A percentile compares a stretch with the other conserved stretches of the same genome.
Conservation (phyloP, 35 echinoderm and acorn worm species). For the Lytechinus pictus region DNA sequence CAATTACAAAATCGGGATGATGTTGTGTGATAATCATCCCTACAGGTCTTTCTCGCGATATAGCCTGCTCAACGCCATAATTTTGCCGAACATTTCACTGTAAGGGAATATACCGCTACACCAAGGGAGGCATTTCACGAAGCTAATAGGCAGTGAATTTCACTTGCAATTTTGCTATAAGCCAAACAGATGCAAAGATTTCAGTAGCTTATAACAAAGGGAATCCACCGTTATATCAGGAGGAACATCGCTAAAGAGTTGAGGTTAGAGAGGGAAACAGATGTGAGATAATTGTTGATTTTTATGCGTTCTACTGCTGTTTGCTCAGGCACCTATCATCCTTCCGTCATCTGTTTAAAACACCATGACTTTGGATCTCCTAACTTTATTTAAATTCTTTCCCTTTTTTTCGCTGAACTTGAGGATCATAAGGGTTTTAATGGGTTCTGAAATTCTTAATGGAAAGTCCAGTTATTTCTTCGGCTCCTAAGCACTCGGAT, state of each 20-base stretch:
- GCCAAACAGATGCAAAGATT: too few relatives aligned
- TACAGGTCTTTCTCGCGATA: too few relatives aligned
- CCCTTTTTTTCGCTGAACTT: not conserved
- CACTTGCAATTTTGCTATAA: too few relatives aligned
- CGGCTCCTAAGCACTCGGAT: too few relatives aligned
- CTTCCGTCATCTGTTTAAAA: conserved; percentile 18
- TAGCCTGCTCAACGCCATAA: too few relatives aligned
- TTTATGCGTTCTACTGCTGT: conserved; percentile 1
- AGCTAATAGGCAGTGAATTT: too few relatives aligned
- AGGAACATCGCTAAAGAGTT: not conserved
- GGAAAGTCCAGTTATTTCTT: not conserved
- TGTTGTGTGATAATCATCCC: too few relatives aligned
- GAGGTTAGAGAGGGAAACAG: not conserved
- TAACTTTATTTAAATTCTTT: not conserved
- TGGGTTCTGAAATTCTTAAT: not conserved
- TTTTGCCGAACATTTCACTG: too few relatives aligned
- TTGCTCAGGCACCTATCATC: not conserved
- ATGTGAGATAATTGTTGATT: not conserved
- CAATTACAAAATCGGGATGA: too few relatives aligned
- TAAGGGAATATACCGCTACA: too few relatives aligned
- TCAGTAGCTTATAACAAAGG: too few relatives aligned
- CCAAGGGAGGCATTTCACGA: too few relatives aligned
- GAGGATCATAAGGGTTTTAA: not conserved
- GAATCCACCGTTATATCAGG: not conserved
- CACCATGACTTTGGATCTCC: not conserved